phyloP scores from a whole-genome alignment of 2,113 vertebrate genomes.

The Neodontobutis hainanensis region DNA sequence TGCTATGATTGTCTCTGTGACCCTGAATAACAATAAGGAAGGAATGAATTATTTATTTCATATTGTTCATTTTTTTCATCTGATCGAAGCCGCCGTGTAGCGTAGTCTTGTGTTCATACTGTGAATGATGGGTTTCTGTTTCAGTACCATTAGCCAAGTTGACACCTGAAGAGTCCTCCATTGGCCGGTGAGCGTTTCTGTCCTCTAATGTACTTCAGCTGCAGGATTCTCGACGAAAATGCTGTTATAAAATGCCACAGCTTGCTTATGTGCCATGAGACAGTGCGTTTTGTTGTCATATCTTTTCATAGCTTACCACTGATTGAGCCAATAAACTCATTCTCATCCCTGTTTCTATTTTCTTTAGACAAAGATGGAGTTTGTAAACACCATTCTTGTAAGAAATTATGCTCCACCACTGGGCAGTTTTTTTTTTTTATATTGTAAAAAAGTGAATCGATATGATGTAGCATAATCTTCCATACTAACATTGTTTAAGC shows the following conservation, averaged over 20 bases:
- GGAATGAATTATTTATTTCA: constrained; percentile 64
- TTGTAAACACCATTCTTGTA: no score
- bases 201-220: constrained; percentile 16
- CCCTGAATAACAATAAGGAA: constrained; percentile 63
- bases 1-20: constrained; percentile 50
- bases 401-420: no score
- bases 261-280: not conserved
- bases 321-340: constrained; percentile 17
- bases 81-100: constrained; percentile 38
- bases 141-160: constrained; percentile 27
- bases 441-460: no score
- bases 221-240: not conserved
- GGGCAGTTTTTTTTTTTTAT: no score
- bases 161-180: not conserved
- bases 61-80: constrained; percentile 49
- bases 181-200: constrained; percentile 1
- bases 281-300: not conserved
- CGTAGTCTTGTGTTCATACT: constrained; percentile 7
- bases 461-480: no score
- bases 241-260: constrained; percentile 1
- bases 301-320: constrained; percentile 7
- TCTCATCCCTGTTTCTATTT: not conserved
- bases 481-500: no score
- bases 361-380: no score
- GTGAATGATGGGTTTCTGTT: constrained; percentile 39